These are phyloP conservation scores for Brachystomella parvula DNA, from an alignment of 1,140 invertebrate species.

Conservation along the genomic window DNA sequence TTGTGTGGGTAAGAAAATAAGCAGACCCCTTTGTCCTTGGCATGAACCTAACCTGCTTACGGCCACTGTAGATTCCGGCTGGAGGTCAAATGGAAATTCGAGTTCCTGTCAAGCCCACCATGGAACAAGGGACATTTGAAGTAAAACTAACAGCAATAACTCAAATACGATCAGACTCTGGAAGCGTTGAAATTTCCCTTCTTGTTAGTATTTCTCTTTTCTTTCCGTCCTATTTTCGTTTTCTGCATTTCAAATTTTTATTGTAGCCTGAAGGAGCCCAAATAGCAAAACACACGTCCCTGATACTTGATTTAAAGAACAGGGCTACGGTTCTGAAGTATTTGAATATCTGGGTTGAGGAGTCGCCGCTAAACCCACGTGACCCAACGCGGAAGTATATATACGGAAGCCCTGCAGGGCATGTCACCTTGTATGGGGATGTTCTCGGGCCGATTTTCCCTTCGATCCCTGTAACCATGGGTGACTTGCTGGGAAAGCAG, in stretches of 20 bases:
- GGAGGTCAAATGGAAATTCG: constrained; percentile 41
- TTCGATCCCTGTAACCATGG: constrained; percentile 37
- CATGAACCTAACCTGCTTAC: too few species aligned
- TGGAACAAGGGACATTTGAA: constrained; percentile 47
- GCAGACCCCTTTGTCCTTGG: background rate
- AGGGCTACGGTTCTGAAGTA: constrained; percentile 50
- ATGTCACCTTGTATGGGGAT: constrained; percentile 47
- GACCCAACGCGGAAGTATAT: constrained; percentile 50
- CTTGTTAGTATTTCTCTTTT: constrained; percentile 39
- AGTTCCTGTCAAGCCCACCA: constrained; percentile 43
- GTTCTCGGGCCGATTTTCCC: constrained; percentile 49
- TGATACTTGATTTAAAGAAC: constrained; percentile 53
- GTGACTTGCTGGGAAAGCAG: constrained; percentile 39
- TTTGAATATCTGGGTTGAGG: constrained; percentile 52
- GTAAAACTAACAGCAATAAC: constrained; percentile 49
- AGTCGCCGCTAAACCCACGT: constrained; percentile 53
- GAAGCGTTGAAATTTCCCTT: constrained; percentile 45
- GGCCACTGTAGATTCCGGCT: constrained; percentile 35
- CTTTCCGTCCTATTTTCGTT: constrained; percentile 6
- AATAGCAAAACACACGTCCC: constrained; percentile 53
- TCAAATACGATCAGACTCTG: constrained; percentile 47
- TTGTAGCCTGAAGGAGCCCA: constrained; percentile 50
- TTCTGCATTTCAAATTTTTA: background rate
- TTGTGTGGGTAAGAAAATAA: constrained; percentile 46
- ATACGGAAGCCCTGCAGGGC: constrained; percentile 45